Conservation (phyloP, 2,113 vertebrate genomes). For the Brevimyrus niger region DNA sequence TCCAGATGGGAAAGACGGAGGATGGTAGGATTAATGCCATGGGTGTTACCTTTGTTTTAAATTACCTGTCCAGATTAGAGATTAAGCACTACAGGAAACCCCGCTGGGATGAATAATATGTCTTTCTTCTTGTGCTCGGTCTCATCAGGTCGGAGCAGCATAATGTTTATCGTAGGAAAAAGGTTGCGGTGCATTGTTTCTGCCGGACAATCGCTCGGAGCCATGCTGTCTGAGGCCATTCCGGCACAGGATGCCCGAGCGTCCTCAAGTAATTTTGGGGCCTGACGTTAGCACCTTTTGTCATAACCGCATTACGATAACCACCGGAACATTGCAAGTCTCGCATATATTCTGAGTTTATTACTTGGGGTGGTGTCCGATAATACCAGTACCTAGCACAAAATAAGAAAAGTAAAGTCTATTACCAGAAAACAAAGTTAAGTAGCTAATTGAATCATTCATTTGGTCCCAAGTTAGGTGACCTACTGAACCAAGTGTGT, state of each 20-base stretch:
- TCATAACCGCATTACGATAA: background rate
- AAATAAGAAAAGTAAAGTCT: background rate
- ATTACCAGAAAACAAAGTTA: background rate
- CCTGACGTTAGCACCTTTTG: background rate
- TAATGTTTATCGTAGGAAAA: constrained; percentile 1
- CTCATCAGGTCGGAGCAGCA: background rate
- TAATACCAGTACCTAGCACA: background rate
- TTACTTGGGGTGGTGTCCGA: background rate
- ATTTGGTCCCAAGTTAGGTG: background rate
- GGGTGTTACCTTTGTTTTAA: constrained; percentile 1
- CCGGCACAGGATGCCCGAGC: background rate
- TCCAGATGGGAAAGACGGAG: background rate
- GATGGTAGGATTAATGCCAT: background rate
- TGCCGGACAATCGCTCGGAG: background rate
- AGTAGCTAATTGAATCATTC: background rate
- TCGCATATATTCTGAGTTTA: background rate
- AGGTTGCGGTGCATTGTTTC: constrained; percentile 5
- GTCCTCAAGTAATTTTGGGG: background rate
- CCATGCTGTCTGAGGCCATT: background rate
- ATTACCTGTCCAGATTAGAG: background rate
- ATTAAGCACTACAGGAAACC: constrained; percentile 1
- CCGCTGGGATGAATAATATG: background rate
- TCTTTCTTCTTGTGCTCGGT: background rate
- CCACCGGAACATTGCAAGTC: background rate
- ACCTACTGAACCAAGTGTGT: background rate